Percentiles rank a stretch among this genome's conserved stretches.
phyloP scores from a whole-genome alignment of 2,888 invertebrate genomes.

The Agriopis leucophaearia region DNA sequence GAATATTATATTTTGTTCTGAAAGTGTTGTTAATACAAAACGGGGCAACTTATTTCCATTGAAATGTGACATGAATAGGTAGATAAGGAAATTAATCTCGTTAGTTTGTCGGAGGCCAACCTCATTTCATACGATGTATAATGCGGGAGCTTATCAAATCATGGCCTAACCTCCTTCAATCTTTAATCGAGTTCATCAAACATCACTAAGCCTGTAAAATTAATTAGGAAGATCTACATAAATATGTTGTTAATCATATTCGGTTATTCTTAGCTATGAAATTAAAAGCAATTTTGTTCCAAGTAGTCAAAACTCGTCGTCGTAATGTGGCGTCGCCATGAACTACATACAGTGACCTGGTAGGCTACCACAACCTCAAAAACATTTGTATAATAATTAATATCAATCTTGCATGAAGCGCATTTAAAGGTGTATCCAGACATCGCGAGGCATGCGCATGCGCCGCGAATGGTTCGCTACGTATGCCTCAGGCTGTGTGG shows the following conservation, averaged over 20 bases:
- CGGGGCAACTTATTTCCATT: constrained; percentile 25
- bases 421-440: no score
- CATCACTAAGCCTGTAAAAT: constrained; percentile 36
- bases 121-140: constrained; percentile 33
- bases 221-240: constrained; percentile 39
- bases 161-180: constrained; percentile 39
- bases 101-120: constrained; percentile 36
- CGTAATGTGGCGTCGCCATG: neutral
- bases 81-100: constrained; percentile 32
- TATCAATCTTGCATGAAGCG: no score
- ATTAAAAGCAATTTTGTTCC: neutral
- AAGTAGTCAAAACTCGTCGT: neutral
- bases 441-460: no score
- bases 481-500: no score
- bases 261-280: constrained; percentile 6
- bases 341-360: neutral
- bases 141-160: constrained; percentile 44
- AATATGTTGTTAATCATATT: constrained; percentile 22
- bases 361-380: no score
- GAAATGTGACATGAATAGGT: constrained; percentile 29
- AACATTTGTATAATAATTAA: no score
- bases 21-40: constrained; percentile 31
- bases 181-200: constrained; percentile 40
- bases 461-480: no score
- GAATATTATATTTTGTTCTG: constrained; percentile 40